These are phyloP conservation scores for Caligus rogercresseyi DNA, from an alignment of 1,140 invertebrate genomes.

Conservation along the genomic window DNA sequence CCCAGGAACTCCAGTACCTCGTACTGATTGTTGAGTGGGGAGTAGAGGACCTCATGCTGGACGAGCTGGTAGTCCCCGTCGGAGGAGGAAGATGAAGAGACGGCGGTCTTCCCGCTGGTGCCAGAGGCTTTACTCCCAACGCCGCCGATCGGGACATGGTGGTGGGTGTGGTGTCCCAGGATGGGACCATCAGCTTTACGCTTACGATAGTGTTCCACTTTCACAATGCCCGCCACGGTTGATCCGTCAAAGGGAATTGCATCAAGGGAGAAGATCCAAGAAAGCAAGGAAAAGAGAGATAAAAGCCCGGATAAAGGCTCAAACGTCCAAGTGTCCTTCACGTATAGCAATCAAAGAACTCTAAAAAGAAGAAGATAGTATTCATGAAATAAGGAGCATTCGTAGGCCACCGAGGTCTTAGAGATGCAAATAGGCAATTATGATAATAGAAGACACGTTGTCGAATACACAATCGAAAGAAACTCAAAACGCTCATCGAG, in stretches of 20 bases:
- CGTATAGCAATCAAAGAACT: conserved; percentile 29
- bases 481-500: background rate
- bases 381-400: background rate
- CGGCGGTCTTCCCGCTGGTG: background rate
- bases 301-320: background rate
- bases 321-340: background rate
- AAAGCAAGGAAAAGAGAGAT: no score
- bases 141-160: conserved; percentile 19
- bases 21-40: conserved; percentile 64
- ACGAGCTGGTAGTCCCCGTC: conserved; percentile 96
- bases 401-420: background rate
- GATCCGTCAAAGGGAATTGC: background rate
- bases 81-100: conserved; percentile 30
- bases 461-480: no score
- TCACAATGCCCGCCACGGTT: background rate
- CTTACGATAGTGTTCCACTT: conserved; percentile 23
- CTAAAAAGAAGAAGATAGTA: background rate
- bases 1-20: conserved; percentile 97
- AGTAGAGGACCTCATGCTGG: conserved; percentile 93
- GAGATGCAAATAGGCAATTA: background rate
- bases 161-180: background rate
- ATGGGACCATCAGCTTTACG: conserved; percentile 22
- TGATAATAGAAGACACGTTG: background rate
- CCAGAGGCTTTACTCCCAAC: background rate
- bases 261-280: no score